Conservation (phyloP, 1,140 invertebrate species). For the Pogonognathellus flavescens region DNA sequence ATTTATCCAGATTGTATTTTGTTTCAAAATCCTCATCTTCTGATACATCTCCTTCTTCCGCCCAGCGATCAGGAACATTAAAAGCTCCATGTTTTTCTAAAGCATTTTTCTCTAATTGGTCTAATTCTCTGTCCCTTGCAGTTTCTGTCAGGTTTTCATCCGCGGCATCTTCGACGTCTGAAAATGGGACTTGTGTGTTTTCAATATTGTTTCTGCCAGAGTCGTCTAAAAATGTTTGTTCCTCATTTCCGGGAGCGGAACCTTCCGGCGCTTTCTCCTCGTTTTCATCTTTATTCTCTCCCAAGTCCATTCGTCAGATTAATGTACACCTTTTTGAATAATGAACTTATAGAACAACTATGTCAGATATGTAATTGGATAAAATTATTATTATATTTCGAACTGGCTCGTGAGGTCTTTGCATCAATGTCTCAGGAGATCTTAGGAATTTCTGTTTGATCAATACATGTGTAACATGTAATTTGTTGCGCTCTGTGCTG, state of each 20-base stretch:
- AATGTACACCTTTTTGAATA: not conserved
- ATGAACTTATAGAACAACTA: not conserved
- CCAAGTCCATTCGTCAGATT: not conserved
- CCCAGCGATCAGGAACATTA: not conserved
- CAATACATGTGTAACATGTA: too few relatives aligned
- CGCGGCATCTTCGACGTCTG: not conserved
- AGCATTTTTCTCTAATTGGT: slow-evolving; percentile 21
- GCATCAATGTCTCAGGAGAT: too few relatives aligned
- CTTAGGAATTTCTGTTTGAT: too few relatives aligned
- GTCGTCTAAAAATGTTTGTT: too few relatives aligned
- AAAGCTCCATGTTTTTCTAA: slow-evolving; percentile 19
- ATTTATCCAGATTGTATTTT: slow-evolving; percentile 21
- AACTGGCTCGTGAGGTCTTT: too few relatives aligned
- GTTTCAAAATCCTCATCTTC: slow-evolving; percentile 15
- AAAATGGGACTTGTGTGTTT: too few relatives aligned
- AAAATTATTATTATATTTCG: too few relatives aligned
- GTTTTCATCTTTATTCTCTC: not conserved
- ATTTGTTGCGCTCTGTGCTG: too few relatives aligned
- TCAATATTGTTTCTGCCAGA: too few relatives aligned
- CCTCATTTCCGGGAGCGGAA: too few relatives aligned
- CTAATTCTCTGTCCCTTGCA: not conserved
- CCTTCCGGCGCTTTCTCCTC: not conserved
- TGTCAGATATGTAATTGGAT: too few relatives aligned
- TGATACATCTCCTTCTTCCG: not conserved
- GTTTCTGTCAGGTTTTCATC: not conserved